phyloP scores from a whole-genome alignment of 2,797 vertebrate species.

The Natrix natrix region DNA sequence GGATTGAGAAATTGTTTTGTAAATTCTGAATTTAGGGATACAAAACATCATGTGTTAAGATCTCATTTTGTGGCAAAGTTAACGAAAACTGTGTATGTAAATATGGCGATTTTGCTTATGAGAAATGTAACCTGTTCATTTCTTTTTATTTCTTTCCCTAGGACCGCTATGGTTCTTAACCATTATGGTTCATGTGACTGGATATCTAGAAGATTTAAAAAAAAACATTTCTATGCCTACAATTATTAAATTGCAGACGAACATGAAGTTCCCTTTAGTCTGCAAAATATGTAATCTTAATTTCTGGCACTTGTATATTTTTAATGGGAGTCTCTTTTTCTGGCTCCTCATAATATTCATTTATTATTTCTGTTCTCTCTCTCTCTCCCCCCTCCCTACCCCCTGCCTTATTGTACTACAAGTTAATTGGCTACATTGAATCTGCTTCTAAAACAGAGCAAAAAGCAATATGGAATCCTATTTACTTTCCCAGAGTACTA shows the following conservation, averaged over 20 bases:
- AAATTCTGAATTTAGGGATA: not conserved
- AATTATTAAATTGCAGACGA: slow-evolving; percentile 28
- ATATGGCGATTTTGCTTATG: not conserved
- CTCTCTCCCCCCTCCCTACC: not conserved
- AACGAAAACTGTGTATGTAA: not conserved
- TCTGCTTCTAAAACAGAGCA: not conserved
- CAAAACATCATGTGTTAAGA: not conserved
- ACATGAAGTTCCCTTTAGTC: slow-evolving; percentile 50
- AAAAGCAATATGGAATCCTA: not conserved
- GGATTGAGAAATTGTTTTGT: not conserved
- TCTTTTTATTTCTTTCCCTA: slow-evolving; percentile 25
- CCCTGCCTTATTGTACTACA: slow-evolving; percentile 18
- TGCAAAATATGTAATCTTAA: slow-evolving; percentile 27
- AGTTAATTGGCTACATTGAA: not conserved
- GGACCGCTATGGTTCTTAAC: slow-evolving; percentile 77
- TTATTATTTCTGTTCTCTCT: not conserved
- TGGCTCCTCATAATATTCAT: slow-evolving; percentile 19
- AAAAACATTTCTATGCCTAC: not conserved
- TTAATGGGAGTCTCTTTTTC: slow-evolving; percentile 33
- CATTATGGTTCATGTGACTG: accelerated
- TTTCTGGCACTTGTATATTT: slow-evolving; percentile 20
- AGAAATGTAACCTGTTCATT: not conserved
- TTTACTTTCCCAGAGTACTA: not conserved
- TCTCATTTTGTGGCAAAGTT: not conserved
- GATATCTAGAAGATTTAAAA: slow-evolving; percentile 19